Evolutionary conservation across 2,797 vertebrate species (phyloP).

Genomic region (Sebastes taczanowskii): DNA sequence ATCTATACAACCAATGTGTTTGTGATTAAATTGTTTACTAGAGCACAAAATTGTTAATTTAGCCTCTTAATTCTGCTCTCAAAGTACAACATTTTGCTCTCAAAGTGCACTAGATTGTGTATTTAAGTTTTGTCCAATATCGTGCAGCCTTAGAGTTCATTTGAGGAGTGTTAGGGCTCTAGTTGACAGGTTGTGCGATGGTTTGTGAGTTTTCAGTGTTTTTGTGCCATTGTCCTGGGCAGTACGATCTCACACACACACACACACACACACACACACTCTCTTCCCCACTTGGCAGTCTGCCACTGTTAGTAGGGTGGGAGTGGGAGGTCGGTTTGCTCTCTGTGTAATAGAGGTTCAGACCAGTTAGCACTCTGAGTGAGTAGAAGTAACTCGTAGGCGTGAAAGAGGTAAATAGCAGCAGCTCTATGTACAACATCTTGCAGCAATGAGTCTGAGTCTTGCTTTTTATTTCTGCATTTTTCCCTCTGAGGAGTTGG

Average conservation of each 20-base stretch:
- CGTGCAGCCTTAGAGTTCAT: neutral
- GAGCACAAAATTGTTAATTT: neutral
- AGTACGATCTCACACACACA: neutral
- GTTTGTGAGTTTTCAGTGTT: slow-evolving; percentile 37
- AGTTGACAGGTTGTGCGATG: slow-evolving; percentile 24
- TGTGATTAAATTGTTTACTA: neutral
- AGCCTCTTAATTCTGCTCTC: neutral
- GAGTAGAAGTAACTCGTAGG: slow-evolving; percentile 45
- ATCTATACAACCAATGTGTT: neutral
- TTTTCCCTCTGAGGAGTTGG: slow-evolving; percentile 7
- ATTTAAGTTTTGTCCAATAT: neutral
- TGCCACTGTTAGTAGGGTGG: slow-evolving; percentile 43
- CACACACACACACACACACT: neutral
- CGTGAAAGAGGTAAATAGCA: slow-evolving; percentile 47
- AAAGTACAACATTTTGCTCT: neutral
- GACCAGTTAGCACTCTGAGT: slow-evolving; percentile 53
- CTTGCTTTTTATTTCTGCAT: slow-evolving; percentile 1
- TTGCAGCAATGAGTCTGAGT: slow-evolving; percentile 14
- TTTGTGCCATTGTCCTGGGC: slow-evolving; percentile 16
- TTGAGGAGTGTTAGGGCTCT: neutral
- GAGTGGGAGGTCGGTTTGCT: slow-evolving; percentile 50
- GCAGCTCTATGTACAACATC: slow-evolving; percentile 24
- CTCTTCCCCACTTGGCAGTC: slow-evolving; percentile 40
- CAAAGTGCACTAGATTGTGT: neutral
- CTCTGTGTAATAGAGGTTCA: slow-evolving; percentile 58